These are phyloP conservation scores for Drosophila azteca DNA, from an alignment of 1,140 invertebrate genomes.

Conservation along the genomic window DNA sequence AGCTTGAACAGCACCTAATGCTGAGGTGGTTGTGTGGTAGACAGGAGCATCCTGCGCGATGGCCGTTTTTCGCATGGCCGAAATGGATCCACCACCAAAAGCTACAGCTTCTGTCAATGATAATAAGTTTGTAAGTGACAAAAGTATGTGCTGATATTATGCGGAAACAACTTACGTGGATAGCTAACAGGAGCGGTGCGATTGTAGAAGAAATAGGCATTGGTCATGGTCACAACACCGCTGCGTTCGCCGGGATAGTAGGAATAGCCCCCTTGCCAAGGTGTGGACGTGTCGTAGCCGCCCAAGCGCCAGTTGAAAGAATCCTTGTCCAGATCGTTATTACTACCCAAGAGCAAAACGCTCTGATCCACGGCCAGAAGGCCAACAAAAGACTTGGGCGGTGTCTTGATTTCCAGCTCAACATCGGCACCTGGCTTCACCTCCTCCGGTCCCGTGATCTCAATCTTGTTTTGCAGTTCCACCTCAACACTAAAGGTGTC, in stretches of 20 bases:
- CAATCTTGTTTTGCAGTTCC: slow-evolving; percentile 88
- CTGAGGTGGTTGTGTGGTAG: not conserved
- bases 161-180: slow-evolving; percentile 30
- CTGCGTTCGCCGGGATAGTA: slow-evolving; percentile 69
- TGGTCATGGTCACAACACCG: slow-evolving; percentile 77
- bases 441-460: slow-evolving; percentile 79
- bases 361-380: slow-evolving; percentile 94
- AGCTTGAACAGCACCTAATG: not conserved
- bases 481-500: slow-evolving; percentile 91
- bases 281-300: slow-evolving; percentile 65
- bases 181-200: slow-evolving; percentile 47
- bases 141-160: no score
- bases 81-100: not conserved
- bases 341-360: slow-evolving; percentile 87
- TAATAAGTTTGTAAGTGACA: not conserved
- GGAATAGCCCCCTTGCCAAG: slow-evolving; percentile 76
- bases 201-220: slow-evolving; percentile 76
- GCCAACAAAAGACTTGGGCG: slow-evolving; percentile 93
- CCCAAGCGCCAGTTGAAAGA: slow-evolving; percentile 80
- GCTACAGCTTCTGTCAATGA: slow-evolving; percentile 25
- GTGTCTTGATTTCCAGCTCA: slow-evolving; percentile 89
- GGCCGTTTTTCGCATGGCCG: slow-evolving; percentile 49
- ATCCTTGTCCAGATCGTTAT: slow-evolving; percentile 66
- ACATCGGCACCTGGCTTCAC: slow-evolving; percentile 89
- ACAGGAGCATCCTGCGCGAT: slow-evolving; percentile 1